Base-by-base conservation (phyloP, 2,888 invertebrate genomes). In the Chaetoderma sp. region DNA sequence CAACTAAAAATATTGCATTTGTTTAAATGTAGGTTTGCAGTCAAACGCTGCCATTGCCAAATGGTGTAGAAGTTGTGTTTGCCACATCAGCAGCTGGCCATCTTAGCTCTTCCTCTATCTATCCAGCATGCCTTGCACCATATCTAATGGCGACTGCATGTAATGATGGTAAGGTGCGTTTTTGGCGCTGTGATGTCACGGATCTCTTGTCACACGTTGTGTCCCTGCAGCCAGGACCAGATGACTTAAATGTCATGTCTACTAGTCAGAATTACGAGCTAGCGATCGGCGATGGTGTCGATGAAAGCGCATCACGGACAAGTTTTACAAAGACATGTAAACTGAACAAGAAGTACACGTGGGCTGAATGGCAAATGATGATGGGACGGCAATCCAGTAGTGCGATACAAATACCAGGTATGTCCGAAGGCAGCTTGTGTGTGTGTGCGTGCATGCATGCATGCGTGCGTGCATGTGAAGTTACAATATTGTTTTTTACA, bases 111-210 rank as follows among this genome's bases (percentile, higher is more conserved):
- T 96, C 98, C 0, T 96, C 96, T 27, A 96, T 99, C 79, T 98
- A 98, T 88, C 98, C 98, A 4, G 98, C 98, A n/a, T 99, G 98
- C 87, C 92, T 96, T 81, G 96, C 98, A 0, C 98, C 98, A 0
- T 99, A 98, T 85, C 94, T 96, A 67, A 90, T 99, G 66, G 93
- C 95, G 0, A 97, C 98, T 0, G 96, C 97, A 0, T 98, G 98
- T 83, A 93, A 95, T 13, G 98, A 99, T 83, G 95, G 96, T 71
- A 91, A 93, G 0, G 91, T 95, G n/a, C 74, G 82, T 8, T 81
- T 83, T 67, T 83, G 83, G 83, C 77, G 81, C 49, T 88, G 88
- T 68, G 68, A 77, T 18, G 39, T 36, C 39, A 36, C 39, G 10
- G n/a, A 36, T n/a, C 39, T 36, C 10, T 28, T 32, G 18, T 3